These are phyloP conservation scores for Ctenopoma multispine DNA, from an alignment of 2,797 vertebrate genomes.

Conservation along the genomic window DNA sequence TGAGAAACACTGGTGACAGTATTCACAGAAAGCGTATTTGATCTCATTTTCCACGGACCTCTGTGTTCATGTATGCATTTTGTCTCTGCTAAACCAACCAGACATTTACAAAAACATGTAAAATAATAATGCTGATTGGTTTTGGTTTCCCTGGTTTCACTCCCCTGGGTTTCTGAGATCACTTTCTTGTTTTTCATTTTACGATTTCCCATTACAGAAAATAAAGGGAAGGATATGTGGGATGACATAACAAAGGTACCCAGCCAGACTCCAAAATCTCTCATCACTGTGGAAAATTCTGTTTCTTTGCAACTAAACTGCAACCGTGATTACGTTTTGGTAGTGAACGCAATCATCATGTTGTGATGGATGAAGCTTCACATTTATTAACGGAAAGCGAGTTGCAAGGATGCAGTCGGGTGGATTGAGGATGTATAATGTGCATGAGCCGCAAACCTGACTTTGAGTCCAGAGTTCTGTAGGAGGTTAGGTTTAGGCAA, in stretches of 20 bases:
- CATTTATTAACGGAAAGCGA: no score
- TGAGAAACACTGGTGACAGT: constrained; percentile 16
- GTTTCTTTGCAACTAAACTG: no score
- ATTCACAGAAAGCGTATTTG: constrained; percentile 8
- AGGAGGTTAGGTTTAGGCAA: no score
- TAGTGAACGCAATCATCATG: no score
- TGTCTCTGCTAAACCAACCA: neutral
- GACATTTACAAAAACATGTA: neutral
- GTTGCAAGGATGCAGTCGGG: no score
- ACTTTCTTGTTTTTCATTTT: neutral
- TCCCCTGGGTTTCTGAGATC: neutral
- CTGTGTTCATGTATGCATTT: constrained; percentile 1
- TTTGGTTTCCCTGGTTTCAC: neutral
- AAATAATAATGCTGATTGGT: neutral
- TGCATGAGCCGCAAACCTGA: no score
- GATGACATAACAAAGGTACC: neutral
- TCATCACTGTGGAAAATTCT: no score
- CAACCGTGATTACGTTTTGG: no score
- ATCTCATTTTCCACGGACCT: neutral
- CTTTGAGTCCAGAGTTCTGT: no score
- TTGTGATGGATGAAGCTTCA: no score
- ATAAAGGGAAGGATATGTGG: neutral
- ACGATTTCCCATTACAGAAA: neutral
- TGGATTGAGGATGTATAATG: no score
- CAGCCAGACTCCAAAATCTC: neutral